Evolutionary conservation across 2,113 vertebrate species (phyloP).

Genomic region (Silurus meridionalis): DNA sequence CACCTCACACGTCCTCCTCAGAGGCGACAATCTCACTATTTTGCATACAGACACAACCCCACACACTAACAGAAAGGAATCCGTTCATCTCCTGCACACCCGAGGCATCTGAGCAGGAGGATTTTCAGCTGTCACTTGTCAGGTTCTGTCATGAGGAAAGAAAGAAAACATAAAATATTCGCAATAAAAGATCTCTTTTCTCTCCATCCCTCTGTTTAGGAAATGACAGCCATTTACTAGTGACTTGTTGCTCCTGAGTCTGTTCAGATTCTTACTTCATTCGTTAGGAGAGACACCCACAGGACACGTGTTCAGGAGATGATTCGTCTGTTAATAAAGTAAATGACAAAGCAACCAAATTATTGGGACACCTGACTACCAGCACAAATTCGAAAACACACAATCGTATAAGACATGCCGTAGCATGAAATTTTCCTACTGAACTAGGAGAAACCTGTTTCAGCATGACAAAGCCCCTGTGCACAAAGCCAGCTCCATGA

Average conservation of each 20-base stretch:
- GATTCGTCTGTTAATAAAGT: not conserved
- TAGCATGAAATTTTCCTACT: too few species aligned
- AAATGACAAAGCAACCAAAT: too few species aligned
- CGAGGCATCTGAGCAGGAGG: slow-evolving; percentile 3
- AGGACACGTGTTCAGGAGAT: not conserved
- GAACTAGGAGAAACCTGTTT: too few species aligned
- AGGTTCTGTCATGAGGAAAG: not conserved
- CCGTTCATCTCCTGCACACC: not conserved
- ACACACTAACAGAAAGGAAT: not conserved
- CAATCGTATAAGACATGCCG: too few species aligned
- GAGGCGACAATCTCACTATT: not conserved
- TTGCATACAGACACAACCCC: too few species aligned
- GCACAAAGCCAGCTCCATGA: too few species aligned
- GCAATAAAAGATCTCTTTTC: not conserved
- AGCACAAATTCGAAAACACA: too few species aligned
- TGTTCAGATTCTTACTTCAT: not conserved
- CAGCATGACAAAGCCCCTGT: too few species aligned
- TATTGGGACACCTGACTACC: too few species aligned
- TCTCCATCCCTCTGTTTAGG: not conserved
- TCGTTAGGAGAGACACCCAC: not conserved
- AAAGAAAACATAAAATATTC: slow-evolving; percentile 2
- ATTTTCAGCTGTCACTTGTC: slow-evolving; percentile 4
- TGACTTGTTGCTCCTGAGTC: not conserved
- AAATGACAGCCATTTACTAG: not conserved
- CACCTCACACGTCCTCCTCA: not conserved